Conservation (phyloP, 2,113 vertebrate species). For the Ranitomeya imitator region DNA sequence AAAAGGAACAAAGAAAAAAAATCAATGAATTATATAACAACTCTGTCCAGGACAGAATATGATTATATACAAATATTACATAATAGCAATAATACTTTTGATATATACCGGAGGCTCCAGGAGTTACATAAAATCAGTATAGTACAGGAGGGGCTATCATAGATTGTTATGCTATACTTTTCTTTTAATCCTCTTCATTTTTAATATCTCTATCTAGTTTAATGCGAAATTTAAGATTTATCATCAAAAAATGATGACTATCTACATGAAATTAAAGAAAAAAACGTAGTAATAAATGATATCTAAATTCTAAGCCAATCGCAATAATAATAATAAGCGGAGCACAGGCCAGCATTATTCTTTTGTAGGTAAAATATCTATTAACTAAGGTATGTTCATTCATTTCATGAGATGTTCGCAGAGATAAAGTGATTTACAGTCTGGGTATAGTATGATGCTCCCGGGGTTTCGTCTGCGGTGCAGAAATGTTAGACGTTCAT, state of each 20-base stretch:
- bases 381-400: background rate
- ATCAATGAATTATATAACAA: background rate
- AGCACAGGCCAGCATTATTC: background rate
- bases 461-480: background rate
- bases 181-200: background rate
- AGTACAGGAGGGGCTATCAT: background rate
- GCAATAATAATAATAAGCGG: background rate
- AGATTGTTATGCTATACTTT: background rate
- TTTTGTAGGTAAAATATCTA: background rate
- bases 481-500: background rate
- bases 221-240: background rate
- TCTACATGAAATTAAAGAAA: background rate
- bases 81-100: too few relatives aligned
- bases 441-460: background rate
- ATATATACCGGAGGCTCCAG: background rate
- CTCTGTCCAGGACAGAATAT: background rate
- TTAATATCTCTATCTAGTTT: background rate
- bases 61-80: background rate
- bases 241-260: background rate
- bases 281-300: background rate
- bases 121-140: background rate
- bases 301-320: background rate
- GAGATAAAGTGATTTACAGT: conserved; percentile 6
- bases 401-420: background rate
- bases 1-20: background rate